Conservation (phyloP, 2,888 invertebrate species). For the Capitulum mitella region DNA sequence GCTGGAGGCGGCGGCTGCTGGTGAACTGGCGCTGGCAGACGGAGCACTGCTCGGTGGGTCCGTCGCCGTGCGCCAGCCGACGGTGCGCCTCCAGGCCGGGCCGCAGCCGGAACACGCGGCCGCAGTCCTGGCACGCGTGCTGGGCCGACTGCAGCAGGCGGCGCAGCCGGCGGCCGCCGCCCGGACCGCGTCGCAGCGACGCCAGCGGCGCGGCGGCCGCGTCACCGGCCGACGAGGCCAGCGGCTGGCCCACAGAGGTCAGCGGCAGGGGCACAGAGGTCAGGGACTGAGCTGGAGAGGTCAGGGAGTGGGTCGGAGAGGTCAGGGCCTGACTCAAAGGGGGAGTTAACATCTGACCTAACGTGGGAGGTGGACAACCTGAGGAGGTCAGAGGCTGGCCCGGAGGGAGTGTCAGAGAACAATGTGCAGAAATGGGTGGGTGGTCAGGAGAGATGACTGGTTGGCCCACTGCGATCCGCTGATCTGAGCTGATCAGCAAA, state of each 20-base stretch:
- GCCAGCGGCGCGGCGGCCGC: neutral
- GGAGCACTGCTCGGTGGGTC: neutral
- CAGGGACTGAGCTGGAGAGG: neutral
- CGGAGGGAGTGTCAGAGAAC: no score
- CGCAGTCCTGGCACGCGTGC: conserved; percentile 1
- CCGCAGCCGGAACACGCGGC: conserved; percentile 1
- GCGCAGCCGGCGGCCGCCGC: neutral
- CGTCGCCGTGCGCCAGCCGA: conserved; percentile 18
- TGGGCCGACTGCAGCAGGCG: conserved; percentile 8
- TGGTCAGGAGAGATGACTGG: no score
- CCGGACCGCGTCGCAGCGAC: neutral
- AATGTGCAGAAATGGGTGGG: no score
- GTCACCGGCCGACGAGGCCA: neutral
- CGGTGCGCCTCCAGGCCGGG: conserved; percentile 7
- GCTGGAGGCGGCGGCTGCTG: conserved; percentile 10
- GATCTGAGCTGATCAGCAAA: no score
- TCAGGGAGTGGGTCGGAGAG: neutral
- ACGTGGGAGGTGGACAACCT: no score
- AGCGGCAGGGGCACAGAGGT: neutral
- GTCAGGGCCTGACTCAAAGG: no score
- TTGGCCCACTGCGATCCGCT: no score
- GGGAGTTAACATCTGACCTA: no score
- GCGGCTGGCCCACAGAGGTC: neutral
- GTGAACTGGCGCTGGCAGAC: conserved; percentile 9
- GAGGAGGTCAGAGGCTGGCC: no score